phyloP scores from a whole-genome alignment of 2,797 vertebrate genomes.

The Argya squamiceps region DNA sequence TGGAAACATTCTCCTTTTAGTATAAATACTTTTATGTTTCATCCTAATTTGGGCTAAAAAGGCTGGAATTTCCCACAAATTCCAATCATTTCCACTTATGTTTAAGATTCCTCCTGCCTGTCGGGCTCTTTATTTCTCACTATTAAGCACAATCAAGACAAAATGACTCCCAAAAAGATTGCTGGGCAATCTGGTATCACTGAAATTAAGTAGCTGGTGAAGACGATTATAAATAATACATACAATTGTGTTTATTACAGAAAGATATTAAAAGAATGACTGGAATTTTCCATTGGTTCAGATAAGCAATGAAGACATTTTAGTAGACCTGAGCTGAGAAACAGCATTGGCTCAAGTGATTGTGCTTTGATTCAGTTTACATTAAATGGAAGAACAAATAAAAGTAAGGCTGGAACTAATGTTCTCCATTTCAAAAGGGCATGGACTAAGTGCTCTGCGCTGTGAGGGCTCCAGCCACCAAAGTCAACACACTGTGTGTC shows the following conservation, averaged over 20 bases:
- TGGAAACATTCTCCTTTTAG: neutral
- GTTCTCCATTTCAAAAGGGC: slow-evolving; percentile 40
- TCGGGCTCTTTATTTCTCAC: neutral
- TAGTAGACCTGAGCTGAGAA: slow-evolving; percentile 15
- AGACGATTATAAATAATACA: slow-evolving; percentile 56
- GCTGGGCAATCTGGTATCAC: neutral
- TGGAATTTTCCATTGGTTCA: slow-evolving; percentile 45
- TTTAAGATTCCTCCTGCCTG: neutral
- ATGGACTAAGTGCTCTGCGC: slow-evolving; percentile 49
- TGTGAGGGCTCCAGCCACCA: neutral
- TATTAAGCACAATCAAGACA: neutral
- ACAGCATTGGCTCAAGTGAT: neutral
- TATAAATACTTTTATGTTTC: neutral
- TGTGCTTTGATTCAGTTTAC: neutral
- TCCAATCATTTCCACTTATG: neutral
- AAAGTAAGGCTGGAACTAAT: slow-evolving; percentile 27
- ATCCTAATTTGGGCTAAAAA: neutral
- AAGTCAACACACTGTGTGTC: neutral
- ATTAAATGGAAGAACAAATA: slow-evolving; percentile 38
- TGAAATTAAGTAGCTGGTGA: slow-evolving; percentile 9
- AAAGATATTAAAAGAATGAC: slow-evolving; percentile 33
- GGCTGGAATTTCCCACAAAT: neutral
- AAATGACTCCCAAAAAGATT: slow-evolving; percentile 2
- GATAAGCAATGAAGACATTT: slow-evolving; percentile 28
- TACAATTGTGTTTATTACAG: slow-evolving; percentile 10